phyloP scores from a whole-genome alignment of 64 coral and sea anemone species.

The Stichodactyla mertensii region DNA sequence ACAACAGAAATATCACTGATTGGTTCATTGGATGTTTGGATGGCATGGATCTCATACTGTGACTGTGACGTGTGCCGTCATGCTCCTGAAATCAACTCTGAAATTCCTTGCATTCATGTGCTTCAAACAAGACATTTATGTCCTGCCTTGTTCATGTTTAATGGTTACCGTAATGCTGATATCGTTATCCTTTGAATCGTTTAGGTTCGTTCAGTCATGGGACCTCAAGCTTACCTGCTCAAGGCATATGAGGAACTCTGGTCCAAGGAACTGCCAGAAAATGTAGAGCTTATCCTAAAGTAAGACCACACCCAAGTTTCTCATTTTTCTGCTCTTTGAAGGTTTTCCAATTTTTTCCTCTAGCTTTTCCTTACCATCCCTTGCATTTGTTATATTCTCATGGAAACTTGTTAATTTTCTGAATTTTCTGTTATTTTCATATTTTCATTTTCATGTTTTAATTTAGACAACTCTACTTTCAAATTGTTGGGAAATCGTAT shows the following conservation, averaged over 20 bases:
- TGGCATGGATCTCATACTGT: too few species aligned
- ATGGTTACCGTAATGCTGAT: not conserved
- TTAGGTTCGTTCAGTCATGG: slow-evolving; percentile 87
- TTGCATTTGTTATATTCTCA: too few species aligned
- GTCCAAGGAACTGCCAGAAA: slow-evolving; percentile 69
- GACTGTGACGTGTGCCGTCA: too few species aligned
- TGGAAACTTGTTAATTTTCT: not conserved
- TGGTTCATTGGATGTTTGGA: too few species aligned
- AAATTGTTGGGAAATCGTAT: too few species aligned
- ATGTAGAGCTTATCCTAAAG: slow-evolving; percentile 82
- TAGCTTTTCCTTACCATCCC: too few species aligned
- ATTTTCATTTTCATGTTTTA: not conserved
- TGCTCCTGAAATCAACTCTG: too few species aligned
- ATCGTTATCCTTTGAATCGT: not conserved
- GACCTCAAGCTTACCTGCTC: slow-evolving; percentile 86
- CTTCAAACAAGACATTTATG: too few species aligned
- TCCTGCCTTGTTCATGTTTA: too few species aligned
- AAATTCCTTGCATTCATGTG: too few species aligned
- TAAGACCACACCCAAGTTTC: not conserved
- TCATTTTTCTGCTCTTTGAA: not conserved
- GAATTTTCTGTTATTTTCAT: not conserved
- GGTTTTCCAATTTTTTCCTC: not conserved
- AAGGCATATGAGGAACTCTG: slow-evolving; percentile 88
- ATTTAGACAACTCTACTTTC: not conserved
- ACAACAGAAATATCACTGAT: too few species aligned